Evolutionary conservation across 2,797 vertebrate species (phyloP).

Genomic region (Enteromius viviparus): DNA sequence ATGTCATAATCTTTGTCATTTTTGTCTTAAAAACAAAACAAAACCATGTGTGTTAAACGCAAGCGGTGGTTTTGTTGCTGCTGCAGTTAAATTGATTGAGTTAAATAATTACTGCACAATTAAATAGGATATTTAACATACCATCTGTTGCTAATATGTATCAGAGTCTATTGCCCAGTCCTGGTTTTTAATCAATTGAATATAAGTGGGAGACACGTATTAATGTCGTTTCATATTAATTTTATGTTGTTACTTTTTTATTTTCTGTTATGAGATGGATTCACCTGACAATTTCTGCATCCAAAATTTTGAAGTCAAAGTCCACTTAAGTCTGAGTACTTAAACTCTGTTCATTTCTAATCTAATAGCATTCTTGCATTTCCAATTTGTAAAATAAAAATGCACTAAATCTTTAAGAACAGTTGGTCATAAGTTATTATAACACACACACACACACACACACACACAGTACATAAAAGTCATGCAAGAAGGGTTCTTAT

Average conservation of each 20-base stretch:
- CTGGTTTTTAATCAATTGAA: no score
- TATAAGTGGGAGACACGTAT: no score
- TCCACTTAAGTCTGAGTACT: no score
- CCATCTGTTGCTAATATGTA: not conserved
- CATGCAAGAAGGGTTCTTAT: not conserved
- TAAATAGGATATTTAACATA: not conserved
- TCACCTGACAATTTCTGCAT: no score
- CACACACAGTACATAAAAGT: not conserved
- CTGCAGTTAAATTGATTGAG: not conserved
- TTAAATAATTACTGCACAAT: not conserved
- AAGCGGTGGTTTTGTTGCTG: not conserved
- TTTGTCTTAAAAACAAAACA: not conserved
- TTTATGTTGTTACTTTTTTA: no score
- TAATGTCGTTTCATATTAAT: no score
- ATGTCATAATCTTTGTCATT: not conserved
- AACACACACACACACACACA: not conserved
- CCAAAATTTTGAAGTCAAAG: no score
- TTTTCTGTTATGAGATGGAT: no score
- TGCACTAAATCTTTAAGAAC: not conserved
- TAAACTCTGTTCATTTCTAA: not conserved
- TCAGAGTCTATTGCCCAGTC: no score
- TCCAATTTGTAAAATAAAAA: not conserved
- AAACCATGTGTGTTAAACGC: no score
- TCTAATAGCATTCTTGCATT: not conserved
- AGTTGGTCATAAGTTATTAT: not conserved